Percentiles rank a stretch among this genome's conserved stretches.
Evolutionary conservation across 2,113 vertebrate species (phyloP).

Genomic region (Silurus meridionalis): DNA sequence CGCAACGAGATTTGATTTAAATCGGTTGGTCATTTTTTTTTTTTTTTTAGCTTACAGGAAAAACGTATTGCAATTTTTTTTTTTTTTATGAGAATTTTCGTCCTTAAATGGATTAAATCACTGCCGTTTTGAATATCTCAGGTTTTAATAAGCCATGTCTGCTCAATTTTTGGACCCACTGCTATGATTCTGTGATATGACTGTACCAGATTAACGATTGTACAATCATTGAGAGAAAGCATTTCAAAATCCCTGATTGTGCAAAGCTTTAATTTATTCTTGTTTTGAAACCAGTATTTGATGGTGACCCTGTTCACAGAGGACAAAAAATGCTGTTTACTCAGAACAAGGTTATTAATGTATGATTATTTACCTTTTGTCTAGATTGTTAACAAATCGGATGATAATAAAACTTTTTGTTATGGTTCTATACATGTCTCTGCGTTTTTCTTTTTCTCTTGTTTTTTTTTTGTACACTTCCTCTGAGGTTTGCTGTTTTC

Average conservation of each 20-base stretch:
- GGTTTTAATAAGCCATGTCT: conserved; percentile 47
- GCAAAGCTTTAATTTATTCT: conserved; percentile 63
- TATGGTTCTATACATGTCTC: conserved; percentile 44
- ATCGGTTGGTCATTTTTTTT: background rate
- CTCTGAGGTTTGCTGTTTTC: conserved; percentile 6
- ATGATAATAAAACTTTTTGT: conserved; percentile 69
- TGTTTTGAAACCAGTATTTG: conserved; percentile 36
- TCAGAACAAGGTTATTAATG: conserved; percentile 43
- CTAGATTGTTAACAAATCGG: conserved; percentile 43
- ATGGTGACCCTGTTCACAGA: conserved; percentile 49
- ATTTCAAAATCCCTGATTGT: conserved; percentile 56
- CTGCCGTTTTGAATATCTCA: conserved; percentile 56
- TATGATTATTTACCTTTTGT: conserved; percentile 50
- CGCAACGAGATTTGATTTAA: background rate
- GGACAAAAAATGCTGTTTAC: conserved; percentile 41
- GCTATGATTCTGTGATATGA: background rate
- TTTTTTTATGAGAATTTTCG: too few relatives aligned
- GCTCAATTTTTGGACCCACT: background rate
- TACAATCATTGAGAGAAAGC: conserved; percentile 17
- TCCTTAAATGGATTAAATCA: background rate
- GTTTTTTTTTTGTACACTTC: conserved; percentile 28
- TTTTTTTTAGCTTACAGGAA: background rate
- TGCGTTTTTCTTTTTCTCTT: conserved; percentile 42
- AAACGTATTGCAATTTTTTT: too few relatives aligned
- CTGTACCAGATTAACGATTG: conserved; percentile 26